Percentiles rank a stretch among this genome's conserved stretches.
Evolutionary conservation across 2,113 vertebrate species (phyloP).

Genomic region (Eonycteris spelaea): DNA sequence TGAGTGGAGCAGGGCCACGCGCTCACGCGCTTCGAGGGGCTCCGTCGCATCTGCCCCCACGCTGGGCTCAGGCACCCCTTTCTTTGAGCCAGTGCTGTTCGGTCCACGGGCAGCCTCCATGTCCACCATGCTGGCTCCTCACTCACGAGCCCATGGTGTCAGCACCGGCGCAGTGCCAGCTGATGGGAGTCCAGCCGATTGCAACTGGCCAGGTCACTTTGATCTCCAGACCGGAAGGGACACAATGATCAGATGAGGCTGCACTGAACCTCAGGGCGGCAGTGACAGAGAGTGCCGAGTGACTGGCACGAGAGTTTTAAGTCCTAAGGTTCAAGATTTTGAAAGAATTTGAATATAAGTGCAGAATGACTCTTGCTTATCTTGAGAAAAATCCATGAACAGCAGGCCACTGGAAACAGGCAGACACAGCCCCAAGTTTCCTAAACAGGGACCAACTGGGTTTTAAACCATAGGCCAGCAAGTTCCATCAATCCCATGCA

Average conservation of each 20-base stretch:
- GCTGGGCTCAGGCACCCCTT: background rate
- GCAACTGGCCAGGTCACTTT: background rate
- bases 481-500: background rate
- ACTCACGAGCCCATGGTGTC: background rate
- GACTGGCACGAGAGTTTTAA: background rate
- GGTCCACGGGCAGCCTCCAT: background rate
- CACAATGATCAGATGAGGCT: background rate
- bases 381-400: background rate
- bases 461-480: background rate
- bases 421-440: background rate
- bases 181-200: background rate
- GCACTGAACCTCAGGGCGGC: background rate
- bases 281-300: background rate
- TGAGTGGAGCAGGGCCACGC: slow-evolving; percentile 69
- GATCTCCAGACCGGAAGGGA: background rate
- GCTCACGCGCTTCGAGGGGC: background rate
- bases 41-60: background rate
- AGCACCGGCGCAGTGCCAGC: no score
- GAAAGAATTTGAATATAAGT: background rate
- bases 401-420: background rate
- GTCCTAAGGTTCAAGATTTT: background rate
- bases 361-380: background rate
- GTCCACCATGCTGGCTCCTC: background rate
- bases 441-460: background rate
- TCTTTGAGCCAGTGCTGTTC: background rate